Base-by-base conservation (phyloP, 1,140 invertebrate species). In the Cheumatopsyche charites region DNA sequence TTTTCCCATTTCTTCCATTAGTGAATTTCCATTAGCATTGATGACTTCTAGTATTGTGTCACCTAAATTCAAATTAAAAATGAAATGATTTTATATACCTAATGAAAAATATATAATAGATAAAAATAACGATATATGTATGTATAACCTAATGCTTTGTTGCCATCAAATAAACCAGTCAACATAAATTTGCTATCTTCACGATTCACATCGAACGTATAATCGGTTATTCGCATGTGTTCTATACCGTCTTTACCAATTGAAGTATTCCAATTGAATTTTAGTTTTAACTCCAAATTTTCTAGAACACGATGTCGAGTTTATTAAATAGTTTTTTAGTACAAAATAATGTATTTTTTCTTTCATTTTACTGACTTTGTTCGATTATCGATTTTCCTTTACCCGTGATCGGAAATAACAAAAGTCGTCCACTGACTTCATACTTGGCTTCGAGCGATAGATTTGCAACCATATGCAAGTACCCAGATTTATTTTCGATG, bases 331-430 rank as follows among this genome's bases (percentile, higher is more conserved):
- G n/a, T n/a, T n/a, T n/a, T n/a, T n/a, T n/a, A n/a, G n/a, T n/a
- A n/a, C n/a, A n/a, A n/a, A n/a, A n/a, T 21, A 26, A 61, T 23
- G 4, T 61, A 3, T 61, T 4, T 4, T 21, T 21, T 4, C 6
- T 4, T 3, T n/a, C n/a, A 58, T 29, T 41, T 41, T 58, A 36
- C 86, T 85, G 81, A 88, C 87, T 84, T 74, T 78, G 87, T 86
- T 76, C 83, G 80, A 79, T 78, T 26, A 70, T 77, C 78, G 74
- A 81, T 66, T 77, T 88, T 25, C 83, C 89, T 5, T 86, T 80
- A 73, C 89, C 89, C 29, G 76, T 77, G 23, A 91, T 88, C 0
- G 89, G 88, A 72, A 91, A 79, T 79, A 90, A 84, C 1, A 91
- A 75, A 70, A 91, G 87, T 69, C 82, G 83, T 6, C 90, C 90